phyloP scores from a whole-genome alignment of 2,797 vertebrate genomes.

The Dicrostonyx torquatus region DNA sequence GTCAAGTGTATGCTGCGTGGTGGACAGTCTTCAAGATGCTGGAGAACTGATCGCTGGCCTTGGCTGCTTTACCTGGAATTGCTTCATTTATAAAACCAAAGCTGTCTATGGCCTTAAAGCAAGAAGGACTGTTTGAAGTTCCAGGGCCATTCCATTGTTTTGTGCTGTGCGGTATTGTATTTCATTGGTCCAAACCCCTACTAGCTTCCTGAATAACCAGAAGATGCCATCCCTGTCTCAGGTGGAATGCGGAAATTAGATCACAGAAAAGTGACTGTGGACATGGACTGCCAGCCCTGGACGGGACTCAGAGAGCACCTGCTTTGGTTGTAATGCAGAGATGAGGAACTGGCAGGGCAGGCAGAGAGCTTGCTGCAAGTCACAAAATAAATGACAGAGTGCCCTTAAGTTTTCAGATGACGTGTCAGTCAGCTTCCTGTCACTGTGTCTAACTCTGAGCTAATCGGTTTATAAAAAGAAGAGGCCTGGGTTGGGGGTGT shows the following conservation, averaged over 20 bases:
- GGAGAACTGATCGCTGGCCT: not conserved
- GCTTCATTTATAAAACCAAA: not conserved
- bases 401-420: conserved; percentile 15
- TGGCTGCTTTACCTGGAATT: not conserved
- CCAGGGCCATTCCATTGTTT: not conserved
- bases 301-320: not conserved
- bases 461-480: not conserved
- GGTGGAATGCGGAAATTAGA: not conserved
- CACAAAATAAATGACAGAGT: not conserved
- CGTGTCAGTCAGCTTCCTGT: not conserved
- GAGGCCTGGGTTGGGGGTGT: not conserved
- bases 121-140: not conserved
- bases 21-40: not conserved
- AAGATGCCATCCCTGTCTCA: conserved; percentile 19
- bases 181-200: conserved; percentile 3
- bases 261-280: not conserved
- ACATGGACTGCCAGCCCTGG: not conserved
- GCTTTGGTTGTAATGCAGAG: not conserved
- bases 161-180: not conserved
- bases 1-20: not conserved
- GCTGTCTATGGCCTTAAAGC: not conserved
- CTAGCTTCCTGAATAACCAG: conserved; percentile 24
- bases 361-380: not conserved
- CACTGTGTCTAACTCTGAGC: not conserved
- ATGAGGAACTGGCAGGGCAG: not conserved